These are phyloP conservation scores for Mellilla xanthometata DNA, from an alignment of 2,888 invertebrate species.

Conservation along the genomic window DNA sequence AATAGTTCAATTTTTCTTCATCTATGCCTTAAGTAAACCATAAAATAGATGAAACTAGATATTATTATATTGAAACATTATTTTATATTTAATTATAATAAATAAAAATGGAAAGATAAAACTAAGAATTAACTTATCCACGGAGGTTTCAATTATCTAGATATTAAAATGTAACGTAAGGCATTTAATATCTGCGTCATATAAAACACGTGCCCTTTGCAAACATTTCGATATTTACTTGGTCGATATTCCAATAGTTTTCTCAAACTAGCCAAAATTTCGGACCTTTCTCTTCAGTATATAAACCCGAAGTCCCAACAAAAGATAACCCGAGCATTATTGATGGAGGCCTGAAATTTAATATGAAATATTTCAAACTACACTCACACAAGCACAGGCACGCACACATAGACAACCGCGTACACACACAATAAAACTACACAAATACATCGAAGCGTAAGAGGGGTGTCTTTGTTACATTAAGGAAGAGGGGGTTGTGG, in stretches of 20 bases:
- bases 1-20: too few relatives aligned
- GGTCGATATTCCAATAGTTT: slow-evolving; percentile 19
- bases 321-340: slow-evolving; percentile 69
- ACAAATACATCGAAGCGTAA: slow-evolving; percentile 71
- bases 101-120: too few relatives aligned
- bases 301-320: slow-evolving; percentile 37
- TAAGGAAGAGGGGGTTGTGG: slow-evolving; percentile 79
- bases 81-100: too few relatives aligned
- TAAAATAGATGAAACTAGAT: too few relatives aligned
- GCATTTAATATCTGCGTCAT: too few relatives aligned
- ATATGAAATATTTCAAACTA: slow-evolving; percentile 77
- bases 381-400: slow-evolving; percentile 38
- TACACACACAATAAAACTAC: slow-evolving; percentile 64
- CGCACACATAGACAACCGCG: slow-evolving; percentile 47
- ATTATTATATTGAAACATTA: too few relatives aligned
- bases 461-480: slow-evolving; percentile 82
- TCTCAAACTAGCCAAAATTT: slow-evolving; percentile 16
- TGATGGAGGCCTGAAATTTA: slow-evolving; percentile 79
- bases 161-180: too few relatives aligned
- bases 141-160: too few relatives aligned
- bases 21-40: too few relatives aligned
- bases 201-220: too few relatives aligned
- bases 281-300: slow-evolving; percentile 7
- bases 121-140: too few relatives aligned
- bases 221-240: slow-evolving; percentile 18